Percentiles rank a stretch among this genome's conserved stretches.
Evolutionary conservation across 2,888 invertebrate species (phyloP).

Genomic region (Eristalis arbustorum): DNA sequence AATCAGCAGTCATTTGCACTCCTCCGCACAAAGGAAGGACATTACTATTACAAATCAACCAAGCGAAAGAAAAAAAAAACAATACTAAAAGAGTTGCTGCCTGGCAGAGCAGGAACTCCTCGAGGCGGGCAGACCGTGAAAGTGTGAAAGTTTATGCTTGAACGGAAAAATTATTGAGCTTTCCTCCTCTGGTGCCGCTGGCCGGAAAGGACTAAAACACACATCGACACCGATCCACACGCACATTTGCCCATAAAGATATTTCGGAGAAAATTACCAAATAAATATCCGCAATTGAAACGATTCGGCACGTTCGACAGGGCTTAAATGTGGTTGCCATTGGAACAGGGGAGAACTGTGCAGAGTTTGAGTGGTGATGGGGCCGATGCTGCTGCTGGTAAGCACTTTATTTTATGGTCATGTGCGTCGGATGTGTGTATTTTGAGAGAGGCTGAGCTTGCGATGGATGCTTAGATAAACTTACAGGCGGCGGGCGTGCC

Average conservation of each 20-base stretch:
- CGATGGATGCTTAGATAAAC: slow-evolving; percentile 28
- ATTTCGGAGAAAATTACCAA: slow-evolving; percentile 59
- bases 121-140: slow-evolving; percentile 18
- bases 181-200: slow-evolving; percentile 11
- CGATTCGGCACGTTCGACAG: slow-evolving; percentile 70
- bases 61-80: slow-evolving; percentile 12
- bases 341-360: not conserved
- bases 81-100: slow-evolving; percentile 10
- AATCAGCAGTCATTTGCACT: slow-evolving; percentile 65
- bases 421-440: slow-evolving; percentile 65
- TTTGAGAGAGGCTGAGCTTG: slow-evolving; percentile 19
- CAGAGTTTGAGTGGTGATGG: not conserved
- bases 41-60: slow-evolving; percentile 50
- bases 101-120: not conserved
- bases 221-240: slow-evolving; percentile 38
- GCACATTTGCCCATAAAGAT: slow-evolving; percentile 59
- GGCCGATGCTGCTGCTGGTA: slow-evolving; percentile 29
- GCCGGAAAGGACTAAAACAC: slow-evolving; percentile 52
- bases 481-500: slow-evolving; percentile 4
- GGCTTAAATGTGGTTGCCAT: slow-evolving; percentile 54
- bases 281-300: slow-evolving; percentile 69
- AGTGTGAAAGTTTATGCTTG: slow-evolving; percentile 41
- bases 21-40: slow-evolving; percentile 30
- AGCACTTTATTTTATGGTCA: slow-evolving; percentile 67
- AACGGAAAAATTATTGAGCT: slow-evolving; percentile 16